These are phyloP conservation scores for Halcyon leucocephala DNA, from an alignment of 2,797 vertebrate genomes.

Conservation along the genomic window DNA sequence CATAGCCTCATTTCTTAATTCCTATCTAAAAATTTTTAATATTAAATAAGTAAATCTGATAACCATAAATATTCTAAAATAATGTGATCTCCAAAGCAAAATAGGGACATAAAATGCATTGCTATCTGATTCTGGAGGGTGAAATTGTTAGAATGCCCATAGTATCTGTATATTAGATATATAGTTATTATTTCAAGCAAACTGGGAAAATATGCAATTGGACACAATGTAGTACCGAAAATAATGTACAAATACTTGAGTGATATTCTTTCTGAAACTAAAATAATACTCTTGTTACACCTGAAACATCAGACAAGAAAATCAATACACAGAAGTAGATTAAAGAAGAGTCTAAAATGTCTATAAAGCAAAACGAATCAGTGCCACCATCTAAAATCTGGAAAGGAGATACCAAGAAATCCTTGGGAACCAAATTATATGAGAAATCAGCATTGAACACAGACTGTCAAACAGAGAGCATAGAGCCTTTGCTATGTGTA, in stretches of 20 bases:
- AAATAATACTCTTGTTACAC: not conserved
- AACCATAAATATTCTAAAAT: not conserved
- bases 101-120: not conserved
- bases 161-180: not conserved
- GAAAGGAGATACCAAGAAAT: not conserved
- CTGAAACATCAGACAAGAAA: not conserved
- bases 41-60: not conserved
- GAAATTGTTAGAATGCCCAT: not conserved
- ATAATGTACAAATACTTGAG: not conserved
- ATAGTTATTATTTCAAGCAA: not conserved
- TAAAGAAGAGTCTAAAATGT: not conserved
- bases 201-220: not conserved
- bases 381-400: not conserved
- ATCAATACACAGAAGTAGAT: not conserved
- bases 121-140: fast-evolving
- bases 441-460: not conserved
- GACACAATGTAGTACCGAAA: not conserved
- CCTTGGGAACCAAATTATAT: not conserved
- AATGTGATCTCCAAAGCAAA: not conserved
- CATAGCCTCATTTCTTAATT: not conserved
- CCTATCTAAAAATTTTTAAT: not conserved
- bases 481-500: not conserved
- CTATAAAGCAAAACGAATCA: not conserved
- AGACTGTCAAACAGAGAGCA: not conserved
- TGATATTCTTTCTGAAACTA: not conserved